These are phyloP conservation scores for Dione juno DNA, from an alignment of 2,888 invertebrate species.

Conservation along the genomic window DNA sequence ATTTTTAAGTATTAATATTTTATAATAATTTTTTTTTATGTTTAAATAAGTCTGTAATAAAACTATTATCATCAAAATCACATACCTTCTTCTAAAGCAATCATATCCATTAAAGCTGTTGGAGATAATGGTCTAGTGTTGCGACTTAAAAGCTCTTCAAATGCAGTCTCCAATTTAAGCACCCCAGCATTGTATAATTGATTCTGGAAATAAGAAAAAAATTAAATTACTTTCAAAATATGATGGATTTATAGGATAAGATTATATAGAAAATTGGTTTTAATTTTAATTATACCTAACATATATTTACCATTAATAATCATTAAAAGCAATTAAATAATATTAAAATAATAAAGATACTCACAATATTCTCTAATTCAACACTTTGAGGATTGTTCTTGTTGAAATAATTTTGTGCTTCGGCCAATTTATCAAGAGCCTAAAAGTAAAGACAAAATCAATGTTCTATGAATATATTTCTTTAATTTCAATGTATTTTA, in stretches of 20 bases:
- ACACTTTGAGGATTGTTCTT: conserved; percentile 96
- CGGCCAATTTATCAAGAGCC: conserved; percentile 92
- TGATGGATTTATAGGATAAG: no score
- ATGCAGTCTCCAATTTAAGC: conserved; percentile 93
- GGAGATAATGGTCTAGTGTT: conserved; percentile 94
- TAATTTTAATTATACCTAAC: no score
- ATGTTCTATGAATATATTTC: neutral
- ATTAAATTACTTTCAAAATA: no score
- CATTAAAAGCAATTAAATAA: neutral
- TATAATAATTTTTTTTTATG: no score
- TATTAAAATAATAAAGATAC: conserved; percentile 55
- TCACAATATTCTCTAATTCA: conserved; percentile 95
- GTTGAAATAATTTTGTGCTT: conserved; percentile 95
- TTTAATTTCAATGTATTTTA: neutral
- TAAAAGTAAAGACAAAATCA: conserved; percentile 74
- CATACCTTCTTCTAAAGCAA: conserved; percentile 92
- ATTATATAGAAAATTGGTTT: no score
- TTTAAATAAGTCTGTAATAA: no score
- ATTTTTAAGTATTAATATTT: no score
- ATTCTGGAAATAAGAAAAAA: conserved; percentile 74
- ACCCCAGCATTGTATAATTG: conserved; percentile 92
- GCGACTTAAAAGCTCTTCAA: conserved; percentile 92
- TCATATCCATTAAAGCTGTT: conserved; percentile 93
- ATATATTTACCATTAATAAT: neutral
- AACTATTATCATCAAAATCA: neutral